These are phyloP conservation scores for Cervus canadensis DNA, from an alignment of 2,113 vertebrate species.

Conservation along the genomic window DNA sequence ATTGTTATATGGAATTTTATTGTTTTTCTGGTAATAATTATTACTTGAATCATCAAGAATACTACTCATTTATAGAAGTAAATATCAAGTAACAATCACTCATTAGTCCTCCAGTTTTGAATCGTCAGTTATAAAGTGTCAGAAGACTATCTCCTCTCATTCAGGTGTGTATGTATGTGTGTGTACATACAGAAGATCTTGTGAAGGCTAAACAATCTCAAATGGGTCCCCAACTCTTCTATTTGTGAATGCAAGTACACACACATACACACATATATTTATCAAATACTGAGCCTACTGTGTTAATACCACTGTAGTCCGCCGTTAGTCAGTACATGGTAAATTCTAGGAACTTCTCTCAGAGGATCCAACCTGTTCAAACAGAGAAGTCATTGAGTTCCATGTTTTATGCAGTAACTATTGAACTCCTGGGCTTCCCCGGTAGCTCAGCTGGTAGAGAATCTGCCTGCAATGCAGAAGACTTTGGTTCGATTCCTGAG, in stretches of 20 bases:
- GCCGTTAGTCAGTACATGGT: background rate
- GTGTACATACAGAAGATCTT: background rate
- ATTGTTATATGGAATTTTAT: background rate
- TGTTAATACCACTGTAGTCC: background rate
- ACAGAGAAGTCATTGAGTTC: background rate
- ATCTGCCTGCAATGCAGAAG: background rate
- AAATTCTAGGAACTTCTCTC: background rate
- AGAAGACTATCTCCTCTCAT: background rate
- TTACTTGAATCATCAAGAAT: background rate
- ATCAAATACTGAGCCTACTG: background rate
- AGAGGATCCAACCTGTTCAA: background rate
- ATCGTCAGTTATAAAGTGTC: background rate
- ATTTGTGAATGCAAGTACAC: background rate
- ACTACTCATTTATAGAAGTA: background rate
- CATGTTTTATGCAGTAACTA: background rate
- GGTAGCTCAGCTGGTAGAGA: background rate
- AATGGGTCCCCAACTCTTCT: background rate
- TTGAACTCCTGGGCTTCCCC: background rate
- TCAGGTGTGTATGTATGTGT: background rate
- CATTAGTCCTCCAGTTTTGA: background rate
- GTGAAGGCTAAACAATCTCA: background rate
- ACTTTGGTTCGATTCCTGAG: background rate
- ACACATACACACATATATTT: background rate
- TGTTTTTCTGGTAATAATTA: background rate
- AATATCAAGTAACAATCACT: constrained; percentile 2